Evolutionary conservation across 1,140 invertebrate genomes (phyloP), one percentile per base, ranked within the genome.

Genomic region (Ceratitis capitata): DNA sequence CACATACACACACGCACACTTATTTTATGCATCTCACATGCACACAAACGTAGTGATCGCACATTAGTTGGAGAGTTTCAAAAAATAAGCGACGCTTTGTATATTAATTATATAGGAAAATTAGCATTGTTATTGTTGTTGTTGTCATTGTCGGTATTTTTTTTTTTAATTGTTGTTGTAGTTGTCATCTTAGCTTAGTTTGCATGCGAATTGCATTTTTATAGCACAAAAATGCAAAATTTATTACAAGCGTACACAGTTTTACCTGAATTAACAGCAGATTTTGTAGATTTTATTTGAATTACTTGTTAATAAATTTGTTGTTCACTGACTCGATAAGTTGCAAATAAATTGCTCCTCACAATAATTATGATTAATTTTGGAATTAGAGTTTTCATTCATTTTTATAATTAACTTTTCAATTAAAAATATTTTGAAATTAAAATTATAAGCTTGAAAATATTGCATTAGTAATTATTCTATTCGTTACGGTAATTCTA

Each of bases 61-160:
- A n/a, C n/a, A n/a, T n/a, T n/a, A n/a, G n/a, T n/a, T n/a, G n/a
- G n/a, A n/a, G 53, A 56, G 19, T n/a, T 19, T 56, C 53, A n/a
- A 19, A 74, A 74, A 74, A 74, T 74, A 35, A 74, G 35, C 35
- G 35, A 74, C 64, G 35, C 64, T 42, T 19, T 74, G 35, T 74
- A 74, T 39, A 39, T 74, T 29, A 61, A 61, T 32, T 32, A n/a
- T n/a, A n/a, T n/a, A n/a, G n/a, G n/a, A n/a, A n/a, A n/a, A n/a
- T n/a, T n/a, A n/a, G 39, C 19, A 16, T 49, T 64, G 53, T 42
- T 64, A 35, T 69, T 84, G 84, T 84, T 84, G 29, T 29, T 85
- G 29, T 82, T 86, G 29, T 84, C 23, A 61, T 82, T 45, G 32
- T 53, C 45, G 78, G n/a, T 84, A 83, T 86, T n/a, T n/a, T n/a